phyloP scores from a whole-genome alignment of 2,888 invertebrate species.

The Drosophila macrospina region DNA sequence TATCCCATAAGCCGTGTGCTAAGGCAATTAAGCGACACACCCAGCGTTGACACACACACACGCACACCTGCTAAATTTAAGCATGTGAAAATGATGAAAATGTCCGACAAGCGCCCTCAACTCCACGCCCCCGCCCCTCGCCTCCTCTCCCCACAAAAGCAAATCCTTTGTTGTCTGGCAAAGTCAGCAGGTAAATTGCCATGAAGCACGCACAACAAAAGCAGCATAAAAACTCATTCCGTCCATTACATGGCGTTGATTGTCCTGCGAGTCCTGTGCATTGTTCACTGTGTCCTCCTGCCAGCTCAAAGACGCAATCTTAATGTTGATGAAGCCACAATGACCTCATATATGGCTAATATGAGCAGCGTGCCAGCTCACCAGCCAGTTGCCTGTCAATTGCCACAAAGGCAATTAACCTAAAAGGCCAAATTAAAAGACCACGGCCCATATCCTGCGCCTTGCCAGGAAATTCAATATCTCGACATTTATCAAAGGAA shows the following conservation, averaged over 20 bases:
- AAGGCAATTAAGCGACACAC: constrained; percentile 67
- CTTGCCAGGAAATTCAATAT: constrained; percentile 64
- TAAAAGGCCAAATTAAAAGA: constrained; percentile 78
- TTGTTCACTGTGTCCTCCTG: background rate
- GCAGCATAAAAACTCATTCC: constrained; percentile 62
- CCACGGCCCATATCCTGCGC: constrained; percentile 18
- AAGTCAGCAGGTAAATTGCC: constrained; percentile 56
- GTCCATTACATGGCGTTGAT: constrained; percentile 45
- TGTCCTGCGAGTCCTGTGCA: constrained; percentile 22
- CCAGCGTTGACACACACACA: constrained; percentile 44
- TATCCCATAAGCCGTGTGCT: constrained; percentile 30
- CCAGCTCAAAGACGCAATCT: constrained; percentile 10
- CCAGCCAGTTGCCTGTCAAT: constrained; percentile 17
- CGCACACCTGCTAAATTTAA: constrained; percentile 46
- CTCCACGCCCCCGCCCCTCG: background rate
- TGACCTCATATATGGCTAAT: constrained; percentile 69
- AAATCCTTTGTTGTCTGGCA: constrained; percentile 76
- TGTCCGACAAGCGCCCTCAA: constrained; percentile 60
- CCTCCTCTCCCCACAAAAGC: background rate
- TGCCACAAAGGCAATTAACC: constrained; percentile 80
- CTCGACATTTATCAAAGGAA: background rate
- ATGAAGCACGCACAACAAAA: constrained; percentile 59
- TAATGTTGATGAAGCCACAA: constrained; percentile 45
- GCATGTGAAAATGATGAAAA: constrained; percentile 77
- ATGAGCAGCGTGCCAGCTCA: constrained; percentile 6